Percentiles rank a stretch among this genome's conserved stretches.
Conservation (phyloP, 2,113 vertebrate genomes). For the Heloderma charlesbogerti region DNA sequence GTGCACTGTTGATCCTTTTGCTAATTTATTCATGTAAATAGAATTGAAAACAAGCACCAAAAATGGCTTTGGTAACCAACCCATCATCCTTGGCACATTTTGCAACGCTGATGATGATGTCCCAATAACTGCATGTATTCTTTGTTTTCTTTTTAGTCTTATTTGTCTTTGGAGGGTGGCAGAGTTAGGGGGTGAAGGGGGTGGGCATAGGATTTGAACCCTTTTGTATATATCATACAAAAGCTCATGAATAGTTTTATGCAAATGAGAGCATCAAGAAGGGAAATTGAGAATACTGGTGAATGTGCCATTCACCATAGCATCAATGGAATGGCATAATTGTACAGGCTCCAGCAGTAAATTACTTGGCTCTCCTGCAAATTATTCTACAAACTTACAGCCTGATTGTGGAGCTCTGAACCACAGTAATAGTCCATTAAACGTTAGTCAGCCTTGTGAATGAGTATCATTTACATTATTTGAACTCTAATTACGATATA, state of each 20-base stretch:
- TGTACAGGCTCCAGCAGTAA: constrained; percentile 22
- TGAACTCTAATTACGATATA: constrained; percentile 28
- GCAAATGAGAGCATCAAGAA: constrained; percentile 33
- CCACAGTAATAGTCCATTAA: constrained; percentile 29
- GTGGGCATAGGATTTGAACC: constrained; percentile 39
- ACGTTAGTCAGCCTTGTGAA: constrained; percentile 35
- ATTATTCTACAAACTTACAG: constrained; percentile 10
- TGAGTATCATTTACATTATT: constrained; percentile 40
- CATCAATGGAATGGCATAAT: neutral
- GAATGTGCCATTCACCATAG: constrained; percentile 8
- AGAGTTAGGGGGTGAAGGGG: constrained; percentile 9
- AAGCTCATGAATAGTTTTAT: constrained; percentile 47
- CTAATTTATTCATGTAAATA: constrained; percentile 60
- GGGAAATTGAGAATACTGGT: constrained; percentile 37
- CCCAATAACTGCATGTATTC: constrained; percentile 32
- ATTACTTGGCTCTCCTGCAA: constrained; percentile 22
- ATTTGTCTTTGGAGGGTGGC: constrained; percentile 40
- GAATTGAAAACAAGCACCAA: constrained; percentile 23
- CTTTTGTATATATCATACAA: constrained; percentile 52
- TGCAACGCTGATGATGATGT: constrained; percentile 42
- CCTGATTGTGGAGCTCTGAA: constrained; percentile 34
- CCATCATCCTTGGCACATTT: constrained; percentile 37
- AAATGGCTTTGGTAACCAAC: neutral
- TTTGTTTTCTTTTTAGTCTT: constrained; percentile 51
- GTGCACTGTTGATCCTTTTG: constrained; percentile 46